phyloP scores from a whole-genome alignment of 1,140 invertebrate genomes.

The Akabosia matsudoensis region DNA sequence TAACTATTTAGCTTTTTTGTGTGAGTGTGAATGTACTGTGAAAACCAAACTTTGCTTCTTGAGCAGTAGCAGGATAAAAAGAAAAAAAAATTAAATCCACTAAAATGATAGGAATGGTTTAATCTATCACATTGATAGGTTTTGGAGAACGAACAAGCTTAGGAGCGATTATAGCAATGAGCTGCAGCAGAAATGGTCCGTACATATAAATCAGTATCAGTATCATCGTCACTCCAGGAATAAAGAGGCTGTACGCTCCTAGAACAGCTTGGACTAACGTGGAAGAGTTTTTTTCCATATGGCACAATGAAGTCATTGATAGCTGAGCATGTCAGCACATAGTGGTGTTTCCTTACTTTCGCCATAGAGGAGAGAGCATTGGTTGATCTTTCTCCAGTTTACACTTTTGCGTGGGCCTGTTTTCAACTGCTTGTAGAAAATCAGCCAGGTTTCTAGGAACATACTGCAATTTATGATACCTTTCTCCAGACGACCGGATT shows the following conservation, averaged over 20 bases:
- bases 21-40: no score
- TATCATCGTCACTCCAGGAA: not conserved
- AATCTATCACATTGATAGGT: no score
- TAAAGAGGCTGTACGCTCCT: not conserved
- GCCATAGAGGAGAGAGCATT: not conserved
- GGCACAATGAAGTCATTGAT: not conserved
- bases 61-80: no score
- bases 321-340: not conserved
- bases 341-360: not conserved
- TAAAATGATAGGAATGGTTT: no score
- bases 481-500: no score
- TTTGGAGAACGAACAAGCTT: no score
- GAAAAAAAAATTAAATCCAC: no score
- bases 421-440: not conserved
- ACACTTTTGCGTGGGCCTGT: not conserved
- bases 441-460: not conserved
- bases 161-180: not conserved
- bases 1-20: no score
- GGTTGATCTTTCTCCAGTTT: not conserved
- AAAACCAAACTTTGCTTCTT: no score
- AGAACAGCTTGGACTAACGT: not conserved
- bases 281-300: conserved; percentile 2
- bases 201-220: no score
- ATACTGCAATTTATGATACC: no score
- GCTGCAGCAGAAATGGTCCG: not conserved